phyloP scores from a whole-genome alignment of 2,888 invertebrate genomes.

The Dusona sp. region DNA sequence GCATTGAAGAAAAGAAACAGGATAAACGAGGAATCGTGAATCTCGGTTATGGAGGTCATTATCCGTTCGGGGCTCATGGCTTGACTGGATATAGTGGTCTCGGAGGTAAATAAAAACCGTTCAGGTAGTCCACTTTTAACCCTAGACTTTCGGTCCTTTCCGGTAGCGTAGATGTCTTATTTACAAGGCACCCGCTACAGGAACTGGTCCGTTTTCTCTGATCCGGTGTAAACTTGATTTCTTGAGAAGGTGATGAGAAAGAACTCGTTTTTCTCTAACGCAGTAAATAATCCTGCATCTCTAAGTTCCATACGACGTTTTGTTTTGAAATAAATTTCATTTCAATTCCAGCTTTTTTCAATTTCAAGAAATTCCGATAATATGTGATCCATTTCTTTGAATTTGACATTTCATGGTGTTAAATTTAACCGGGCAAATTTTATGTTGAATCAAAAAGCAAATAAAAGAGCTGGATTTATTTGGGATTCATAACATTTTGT shows the following conservation, averaged over 20 bases:
- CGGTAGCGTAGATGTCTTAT: neutral
- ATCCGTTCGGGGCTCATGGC: constrained; percentile 64
- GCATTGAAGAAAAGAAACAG: constrained; percentile 73
- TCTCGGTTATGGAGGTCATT: constrained; percentile 72
- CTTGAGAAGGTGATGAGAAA: neutral
- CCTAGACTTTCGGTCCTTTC: neutral
- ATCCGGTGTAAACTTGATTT: too few species aligned
- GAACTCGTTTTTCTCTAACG: neutral
- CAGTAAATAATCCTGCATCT: neutral
- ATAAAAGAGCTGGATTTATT: too few species aligned
- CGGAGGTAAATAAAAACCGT: constrained; percentile 56
- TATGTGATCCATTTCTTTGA: neutral
- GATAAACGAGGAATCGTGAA: constrained; percentile 77
- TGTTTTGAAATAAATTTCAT: neutral
- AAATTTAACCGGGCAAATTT: too few species aligned
- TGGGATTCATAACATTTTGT: too few species aligned
- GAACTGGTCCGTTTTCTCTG: neutral
- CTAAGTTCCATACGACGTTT: neutral
- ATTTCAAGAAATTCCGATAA: neutral
- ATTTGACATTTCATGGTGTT: too few species aligned
- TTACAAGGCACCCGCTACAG: neutral
- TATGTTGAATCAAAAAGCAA: too few species aligned
- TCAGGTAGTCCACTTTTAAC: neutral
- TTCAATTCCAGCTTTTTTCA: neutral
- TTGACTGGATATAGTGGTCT: constrained; percentile 64